A percentile compares a stretch with the other conserved stretches of the same genome.
phyloP scores from a whole-genome alignment of 1,140 invertebrate species.

The Trichogramma pretiosum region DNA sequence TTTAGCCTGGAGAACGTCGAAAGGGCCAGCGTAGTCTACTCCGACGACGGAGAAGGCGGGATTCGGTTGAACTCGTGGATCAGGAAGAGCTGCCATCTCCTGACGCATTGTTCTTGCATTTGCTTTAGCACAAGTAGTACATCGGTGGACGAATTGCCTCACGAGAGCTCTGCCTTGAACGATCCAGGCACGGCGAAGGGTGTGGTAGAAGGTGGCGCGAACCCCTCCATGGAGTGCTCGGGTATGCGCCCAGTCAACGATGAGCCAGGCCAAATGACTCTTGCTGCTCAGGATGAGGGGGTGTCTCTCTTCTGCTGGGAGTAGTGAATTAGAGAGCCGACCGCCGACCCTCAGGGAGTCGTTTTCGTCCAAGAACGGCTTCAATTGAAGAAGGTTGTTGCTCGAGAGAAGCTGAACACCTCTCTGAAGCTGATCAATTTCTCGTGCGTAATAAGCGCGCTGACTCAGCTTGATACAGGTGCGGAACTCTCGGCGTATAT shows the following conservation, averaged over 20 bases:
- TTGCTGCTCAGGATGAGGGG: neutral
- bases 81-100: neutral
- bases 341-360: conserved; percentile 8
- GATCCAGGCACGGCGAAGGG: neutral
- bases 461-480: neutral
- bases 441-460: neutral
- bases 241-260: neutral
- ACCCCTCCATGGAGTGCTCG: neutral
- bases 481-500: neutral
- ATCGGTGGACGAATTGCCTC: neutral
- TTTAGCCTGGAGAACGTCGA: no score
- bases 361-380: neutral
- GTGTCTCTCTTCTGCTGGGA: neutral
- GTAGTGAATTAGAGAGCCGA: neutral
- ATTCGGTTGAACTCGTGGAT: no score
- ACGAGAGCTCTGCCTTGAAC: neutral
- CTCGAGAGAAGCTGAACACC: neutral
- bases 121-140: neutral
- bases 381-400: neutral
- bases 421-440: neutral
- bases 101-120: neutral
- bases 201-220: neutral
- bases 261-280: neutral
- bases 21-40: no score
- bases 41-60: no score